Evolutionary conservation across 2,888 invertebrate species (phyloP).

Genomic region (Plebejus anna): DNA sequence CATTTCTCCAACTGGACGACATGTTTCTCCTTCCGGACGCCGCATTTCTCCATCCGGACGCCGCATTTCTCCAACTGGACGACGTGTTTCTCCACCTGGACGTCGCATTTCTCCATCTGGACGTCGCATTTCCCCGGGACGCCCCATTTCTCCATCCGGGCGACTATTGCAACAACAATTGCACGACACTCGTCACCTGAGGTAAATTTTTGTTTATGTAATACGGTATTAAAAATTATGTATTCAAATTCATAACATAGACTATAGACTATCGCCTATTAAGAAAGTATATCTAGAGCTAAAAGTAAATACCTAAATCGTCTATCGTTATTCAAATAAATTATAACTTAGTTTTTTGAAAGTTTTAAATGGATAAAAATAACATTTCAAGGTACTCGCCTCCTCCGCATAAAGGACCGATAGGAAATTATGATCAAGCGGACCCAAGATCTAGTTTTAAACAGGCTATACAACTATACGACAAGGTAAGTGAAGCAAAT

Average conservation of each 20-base stretch:
- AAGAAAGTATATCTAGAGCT: neutral
- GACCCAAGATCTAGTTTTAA: conserved; percentile 41
- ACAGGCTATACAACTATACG: conserved; percentile 57
- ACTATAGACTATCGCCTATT: neutral
- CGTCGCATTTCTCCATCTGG: conserved; percentile 34
- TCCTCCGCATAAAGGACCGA: neutral
- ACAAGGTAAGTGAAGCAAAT: conserved; percentile 51
- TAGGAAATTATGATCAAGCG: neutral
- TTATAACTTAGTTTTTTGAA: neutral
- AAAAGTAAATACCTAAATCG: neutral
- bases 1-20: conserved; percentile 30
- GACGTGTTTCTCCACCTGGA: conserved; percentile 30
- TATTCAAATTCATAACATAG: neutral
- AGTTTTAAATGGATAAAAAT: neutral
- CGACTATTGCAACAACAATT: conserved; percentile 30
- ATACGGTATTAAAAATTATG: neutral
- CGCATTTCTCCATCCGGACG: conserved; percentile 36
- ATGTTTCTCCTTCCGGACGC: conserved; percentile 31
- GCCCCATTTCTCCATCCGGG: conserved; percentile 35
- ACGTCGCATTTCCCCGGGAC: conserved; percentile 22
- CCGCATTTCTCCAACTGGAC: conserved; percentile 30
- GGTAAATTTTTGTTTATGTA: conserved; percentile 15
- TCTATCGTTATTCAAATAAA: neutral
- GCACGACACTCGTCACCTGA: conserved; percentile 30
- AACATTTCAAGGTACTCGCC: conserved; percentile 13